Evolutionary conservation across 2,113 vertebrate species (phyloP).

Genomic region (Lipophrys pholis): DNA sequence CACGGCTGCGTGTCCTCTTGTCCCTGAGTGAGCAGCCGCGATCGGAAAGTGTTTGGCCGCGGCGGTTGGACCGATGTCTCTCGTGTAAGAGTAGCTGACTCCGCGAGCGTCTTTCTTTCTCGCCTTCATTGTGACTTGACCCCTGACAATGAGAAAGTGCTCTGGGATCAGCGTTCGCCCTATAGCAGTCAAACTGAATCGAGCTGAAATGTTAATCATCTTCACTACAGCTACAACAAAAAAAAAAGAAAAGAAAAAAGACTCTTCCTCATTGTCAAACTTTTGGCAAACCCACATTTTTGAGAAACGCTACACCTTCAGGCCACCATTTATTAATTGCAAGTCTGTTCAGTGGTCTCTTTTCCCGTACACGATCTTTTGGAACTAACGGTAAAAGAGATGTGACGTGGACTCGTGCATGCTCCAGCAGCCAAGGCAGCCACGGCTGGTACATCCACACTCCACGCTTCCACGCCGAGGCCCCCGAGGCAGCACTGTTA

Average conservation of each 20-base stretch:
- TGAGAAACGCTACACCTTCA: background rate
- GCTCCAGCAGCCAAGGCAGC: conserved; percentile 38
- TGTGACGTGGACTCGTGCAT: conserved; percentile 51
- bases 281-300: conserved; percentile 7
- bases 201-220: background rate
- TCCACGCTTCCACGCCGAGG: conserved; percentile 39
- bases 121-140: too few species aligned
- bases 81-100: too few species aligned
- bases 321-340: conserved; percentile 14
- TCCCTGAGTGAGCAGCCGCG: conserved; percentile 4
- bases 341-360: conserved; percentile 10
- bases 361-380: conserved; percentile 35
- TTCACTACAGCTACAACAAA: background rate
- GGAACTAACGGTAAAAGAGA: conserved; percentile 51
- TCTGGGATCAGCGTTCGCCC: too few species aligned
- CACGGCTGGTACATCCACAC: conserved; percentile 50
- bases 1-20: conserved; percentile 4
- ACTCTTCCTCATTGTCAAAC: background rate
- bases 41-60: background rate
- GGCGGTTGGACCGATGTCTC: too few species aligned
- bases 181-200: too few species aligned
- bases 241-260: background rate
- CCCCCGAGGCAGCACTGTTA: conserved; percentile 66
- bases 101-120: too few species aligned
- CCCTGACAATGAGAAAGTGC: too few species aligned